Percentiles rank a stretch among this genome's conserved stretches.
Evolutionary conservation across 2,113 vertebrate genomes (phyloP).

Genomic region (Pelvicachromis taeniatus): DNA sequence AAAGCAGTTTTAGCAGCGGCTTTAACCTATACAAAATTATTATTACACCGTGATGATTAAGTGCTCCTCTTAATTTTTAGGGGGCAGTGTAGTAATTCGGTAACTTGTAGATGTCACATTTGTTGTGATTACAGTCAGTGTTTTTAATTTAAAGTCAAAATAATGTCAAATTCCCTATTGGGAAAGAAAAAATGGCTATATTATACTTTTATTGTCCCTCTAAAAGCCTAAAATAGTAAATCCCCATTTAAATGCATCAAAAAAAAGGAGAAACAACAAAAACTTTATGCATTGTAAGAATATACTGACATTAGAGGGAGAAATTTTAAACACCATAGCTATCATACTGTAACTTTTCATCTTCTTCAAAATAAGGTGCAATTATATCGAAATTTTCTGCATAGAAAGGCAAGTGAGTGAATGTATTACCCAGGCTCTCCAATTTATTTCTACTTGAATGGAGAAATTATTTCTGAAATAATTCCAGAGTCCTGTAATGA

Average conservation of each 20-base stretch:
- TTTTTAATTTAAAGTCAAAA: background rate
- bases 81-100: background rate
- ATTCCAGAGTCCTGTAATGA: constrained; percentile 65
- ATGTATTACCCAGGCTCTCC: constrained; percentile 60
- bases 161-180: background rate
- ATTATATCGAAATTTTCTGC: constrained; percentile 75
- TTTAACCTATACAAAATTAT: background rate
- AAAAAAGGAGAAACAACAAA: background rate
- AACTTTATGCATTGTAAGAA: background rate
- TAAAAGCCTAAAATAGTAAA: background rate
- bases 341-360: constrained; percentile 29
- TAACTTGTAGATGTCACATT: background rate
- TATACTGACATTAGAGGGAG: constrained; percentile 53
- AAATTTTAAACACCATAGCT: constrained; percentile 55
- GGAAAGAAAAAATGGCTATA: background rate
- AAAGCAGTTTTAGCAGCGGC: background rate
- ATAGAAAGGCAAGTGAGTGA: constrained; percentile 64
- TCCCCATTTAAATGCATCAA: background rate
- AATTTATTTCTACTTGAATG: constrained; percentile 78
- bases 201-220: background rate
- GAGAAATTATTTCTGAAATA: constrained; percentile 74
- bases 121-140: background rate
- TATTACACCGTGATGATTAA: background rate
- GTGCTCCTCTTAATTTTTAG: background rate
- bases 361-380: constrained; percentile 64